phyloP scores from a whole-genome alignment of 2,797 vertebrate genomes.

The Cossypha caffra region DNA sequence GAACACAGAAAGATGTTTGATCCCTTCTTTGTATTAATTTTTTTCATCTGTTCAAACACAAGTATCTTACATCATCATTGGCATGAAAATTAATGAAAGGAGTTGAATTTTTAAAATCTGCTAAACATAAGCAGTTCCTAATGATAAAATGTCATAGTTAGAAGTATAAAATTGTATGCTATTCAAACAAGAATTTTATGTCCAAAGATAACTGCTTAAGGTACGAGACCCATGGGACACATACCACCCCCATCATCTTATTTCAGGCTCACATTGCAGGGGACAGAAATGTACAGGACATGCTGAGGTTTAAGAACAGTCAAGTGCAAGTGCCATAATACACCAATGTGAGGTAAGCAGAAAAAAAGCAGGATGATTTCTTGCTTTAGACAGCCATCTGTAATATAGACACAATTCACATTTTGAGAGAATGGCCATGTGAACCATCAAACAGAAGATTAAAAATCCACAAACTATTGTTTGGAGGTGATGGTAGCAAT shows the following conservation, averaged over 20 bases:
- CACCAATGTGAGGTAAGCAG: background rate
- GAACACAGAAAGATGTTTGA: background rate
- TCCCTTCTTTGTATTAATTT: background rate
- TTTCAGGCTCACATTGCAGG: background rate
- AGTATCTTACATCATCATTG: background rate
- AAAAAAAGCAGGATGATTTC: background rate
- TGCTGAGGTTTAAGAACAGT: background rate
- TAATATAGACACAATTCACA: background rate
- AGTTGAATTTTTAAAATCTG: background rate
- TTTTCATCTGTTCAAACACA: background rate
- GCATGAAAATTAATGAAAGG: background rate
- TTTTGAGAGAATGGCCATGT: background rate
- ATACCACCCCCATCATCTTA: background rate
- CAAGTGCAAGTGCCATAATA: background rate
- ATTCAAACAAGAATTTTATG: background rate
- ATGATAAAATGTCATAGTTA: background rate
- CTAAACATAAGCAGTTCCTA: background rate
- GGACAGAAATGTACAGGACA: background rate
- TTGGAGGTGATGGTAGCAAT: background rate
- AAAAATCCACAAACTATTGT: conserved; percentile 6
- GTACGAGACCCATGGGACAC: background rate
- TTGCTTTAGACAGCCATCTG: background rate
- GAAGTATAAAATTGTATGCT: background rate
- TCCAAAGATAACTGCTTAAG: background rate
- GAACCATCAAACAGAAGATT: background rate